Evolutionary conservation across 2,888 invertebrate species (phyloP).

Genomic region (Trypoxylon attenuatum): DNA sequence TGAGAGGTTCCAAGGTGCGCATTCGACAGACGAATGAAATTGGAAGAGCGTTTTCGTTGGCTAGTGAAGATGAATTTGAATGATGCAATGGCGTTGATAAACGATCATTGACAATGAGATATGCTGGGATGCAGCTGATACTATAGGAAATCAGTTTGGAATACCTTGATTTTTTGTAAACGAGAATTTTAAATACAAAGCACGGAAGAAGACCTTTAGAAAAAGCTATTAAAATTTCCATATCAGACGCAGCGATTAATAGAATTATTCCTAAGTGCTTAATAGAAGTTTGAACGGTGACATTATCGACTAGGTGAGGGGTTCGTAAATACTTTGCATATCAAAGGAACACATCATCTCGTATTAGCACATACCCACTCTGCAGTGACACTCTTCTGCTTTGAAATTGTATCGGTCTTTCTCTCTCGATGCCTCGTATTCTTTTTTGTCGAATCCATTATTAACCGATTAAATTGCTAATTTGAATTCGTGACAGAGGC

Average conservation of each 20-base stretch:
- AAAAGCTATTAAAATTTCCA: conserved; percentile 57
- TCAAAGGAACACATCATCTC: conserved; percentile 59
- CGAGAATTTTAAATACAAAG: conserved; percentile 3
- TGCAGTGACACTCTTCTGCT: conserved; percentile 21
- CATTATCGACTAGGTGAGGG: conserved; percentile 60
- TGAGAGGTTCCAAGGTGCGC: no score
- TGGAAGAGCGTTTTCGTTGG: no score
- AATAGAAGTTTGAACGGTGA: conserved; percentile 68
- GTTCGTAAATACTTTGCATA: conserved; percentile 62
- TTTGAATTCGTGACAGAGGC: no score
- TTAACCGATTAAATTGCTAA: background rate
- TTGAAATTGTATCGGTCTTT: conserved; percentile 36
- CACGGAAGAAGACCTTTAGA: conserved; percentile 18
- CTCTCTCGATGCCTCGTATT: background rate
- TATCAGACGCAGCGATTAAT: conserved; percentile 58
- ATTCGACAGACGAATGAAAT: no score
- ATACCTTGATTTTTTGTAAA: background rate
- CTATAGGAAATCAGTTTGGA: no score
- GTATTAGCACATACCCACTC: conserved; percentile 33
- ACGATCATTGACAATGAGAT: no score
- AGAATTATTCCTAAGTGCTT: conserved; percentile 68
- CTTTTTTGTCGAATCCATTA: background rate
- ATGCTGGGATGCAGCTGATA: no score
- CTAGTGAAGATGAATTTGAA: no score
- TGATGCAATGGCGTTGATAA: no score